These are phyloP conservation scores for Polyommatus iphigenia DNA, from an alignment of 2,888 invertebrate species.

Conservation along the genomic window DNA sequence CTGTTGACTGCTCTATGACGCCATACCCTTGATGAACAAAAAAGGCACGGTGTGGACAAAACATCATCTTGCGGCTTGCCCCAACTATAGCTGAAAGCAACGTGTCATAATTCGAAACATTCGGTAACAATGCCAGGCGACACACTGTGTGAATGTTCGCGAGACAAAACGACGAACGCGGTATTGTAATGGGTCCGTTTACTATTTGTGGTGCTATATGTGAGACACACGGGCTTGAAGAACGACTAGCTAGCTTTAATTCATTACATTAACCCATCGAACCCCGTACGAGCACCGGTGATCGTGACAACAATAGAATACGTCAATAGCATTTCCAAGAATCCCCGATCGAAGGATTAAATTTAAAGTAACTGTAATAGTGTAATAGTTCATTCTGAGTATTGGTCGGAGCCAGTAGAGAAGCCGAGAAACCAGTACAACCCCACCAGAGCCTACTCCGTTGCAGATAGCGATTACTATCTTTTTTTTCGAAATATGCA, in stretches of 20 bases:
- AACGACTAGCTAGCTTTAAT: not conserved
- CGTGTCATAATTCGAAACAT: constrained; percentile 3
- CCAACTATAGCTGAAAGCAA: not conserved
- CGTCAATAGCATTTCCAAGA: too few relatives aligned
- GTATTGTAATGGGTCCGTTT: constrained; percentile 19
- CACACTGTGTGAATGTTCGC: not conserved
- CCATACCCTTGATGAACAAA: too few relatives aligned
- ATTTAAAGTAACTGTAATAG: too few relatives aligned
- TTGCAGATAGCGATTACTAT: constrained; percentile 72
- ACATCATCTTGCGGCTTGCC: too few relatives aligned
- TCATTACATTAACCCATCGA: too few relatives aligned
- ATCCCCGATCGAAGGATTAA: too few relatives aligned
- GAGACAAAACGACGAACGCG: constrained; percentile 5
- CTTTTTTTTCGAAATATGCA: too few relatives aligned
- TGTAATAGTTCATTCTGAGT: too few relatives aligned
- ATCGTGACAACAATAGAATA: too few relatives aligned
- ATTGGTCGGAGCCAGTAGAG: constrained; percentile 67
- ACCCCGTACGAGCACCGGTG: too few relatives aligned
- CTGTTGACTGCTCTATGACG: too few relatives aligned
- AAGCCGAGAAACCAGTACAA: constrained; percentile 57
- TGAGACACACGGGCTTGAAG: not conserved
- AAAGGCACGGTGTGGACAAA: too few relatives aligned
- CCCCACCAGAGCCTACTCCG: constrained; percentile 54
- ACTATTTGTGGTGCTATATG: constrained; percentile 4
- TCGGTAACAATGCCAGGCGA: not conserved